Evolutionary conservation across 2,797 vertebrate species (phyloP).

Genomic region (Crenuchus spilurus): DNA sequence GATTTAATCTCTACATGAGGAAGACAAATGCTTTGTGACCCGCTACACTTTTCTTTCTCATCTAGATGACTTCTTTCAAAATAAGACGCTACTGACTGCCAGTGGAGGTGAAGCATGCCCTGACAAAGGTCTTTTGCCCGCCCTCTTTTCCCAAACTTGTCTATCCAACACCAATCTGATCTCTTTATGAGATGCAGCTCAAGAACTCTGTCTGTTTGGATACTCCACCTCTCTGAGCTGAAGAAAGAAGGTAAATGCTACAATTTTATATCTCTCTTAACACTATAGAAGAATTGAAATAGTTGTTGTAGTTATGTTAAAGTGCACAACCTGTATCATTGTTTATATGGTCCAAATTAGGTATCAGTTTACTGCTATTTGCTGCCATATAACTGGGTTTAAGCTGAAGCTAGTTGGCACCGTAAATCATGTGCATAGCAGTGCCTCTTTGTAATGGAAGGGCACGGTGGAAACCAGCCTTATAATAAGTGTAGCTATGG

Average conservation of each 20-base stretch:
- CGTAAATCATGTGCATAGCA: too few species aligned
- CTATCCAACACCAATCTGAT: neutral
- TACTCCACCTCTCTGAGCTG: neutral
- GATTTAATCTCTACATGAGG: too few species aligned
- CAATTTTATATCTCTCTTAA: neutral
- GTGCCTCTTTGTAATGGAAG: too few species aligned
- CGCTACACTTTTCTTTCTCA: neutral
- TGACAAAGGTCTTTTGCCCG: constrained; percentile 19
- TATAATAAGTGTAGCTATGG: too few species aligned
- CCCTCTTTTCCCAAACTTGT: neutral
- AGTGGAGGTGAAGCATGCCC: constrained; percentile 4
- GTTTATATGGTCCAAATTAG: too few species aligned
- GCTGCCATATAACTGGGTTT: too few species aligned
- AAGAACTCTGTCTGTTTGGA: neutral
- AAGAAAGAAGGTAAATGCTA: constrained; percentile 11
- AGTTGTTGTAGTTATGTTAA: too few species aligned
- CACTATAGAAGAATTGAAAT: too few species aligned
- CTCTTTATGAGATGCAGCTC: constrained; percentile 4
- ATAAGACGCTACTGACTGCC: neutral
- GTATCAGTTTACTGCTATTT: too few species aligned
- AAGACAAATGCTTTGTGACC: neutral
- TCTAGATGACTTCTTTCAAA: neutral
- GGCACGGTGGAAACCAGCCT: too few species aligned
- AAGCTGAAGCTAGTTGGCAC: too few species aligned
- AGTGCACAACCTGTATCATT: too few species aligned